These are phyloP conservation scores for Aselliscus stoliczkanus DNA, from an alignment of 2,797 vertebrate species.

Conservation along the genomic window DNA sequence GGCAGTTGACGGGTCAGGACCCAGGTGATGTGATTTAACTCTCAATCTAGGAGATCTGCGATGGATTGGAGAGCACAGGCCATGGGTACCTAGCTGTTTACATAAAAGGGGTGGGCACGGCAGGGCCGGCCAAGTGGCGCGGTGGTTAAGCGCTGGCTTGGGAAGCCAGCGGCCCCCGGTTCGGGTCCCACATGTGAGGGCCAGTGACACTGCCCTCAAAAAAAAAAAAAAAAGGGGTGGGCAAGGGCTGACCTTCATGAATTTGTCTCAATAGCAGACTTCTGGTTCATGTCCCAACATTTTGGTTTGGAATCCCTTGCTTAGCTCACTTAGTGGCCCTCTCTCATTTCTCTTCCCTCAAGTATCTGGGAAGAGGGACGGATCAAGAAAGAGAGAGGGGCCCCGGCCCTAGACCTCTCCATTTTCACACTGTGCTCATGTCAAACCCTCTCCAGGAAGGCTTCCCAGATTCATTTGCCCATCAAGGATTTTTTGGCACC, in stretches of 20 bases:
- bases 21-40: rapidly evolving
- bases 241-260: neutral
- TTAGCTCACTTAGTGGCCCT: neutral
- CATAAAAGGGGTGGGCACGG: neutral
- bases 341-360: neutral
- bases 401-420: neutral
- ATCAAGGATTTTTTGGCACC: neutral
- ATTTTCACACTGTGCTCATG: neutral
- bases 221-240: no score
- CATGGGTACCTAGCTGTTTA: neutral
- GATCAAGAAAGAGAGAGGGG: neutral
- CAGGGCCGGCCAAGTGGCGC: neutral
- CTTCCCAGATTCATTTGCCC: neutral
- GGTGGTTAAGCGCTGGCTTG: no score
- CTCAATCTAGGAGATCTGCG: neutral
- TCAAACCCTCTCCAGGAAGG: neutral
- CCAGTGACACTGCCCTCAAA: no score
- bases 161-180: no score
- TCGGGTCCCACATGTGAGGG: no score
- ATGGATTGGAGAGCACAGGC: neutral
- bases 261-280: neutral
- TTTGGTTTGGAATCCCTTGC: neutral
- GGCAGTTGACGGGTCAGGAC: neutral
- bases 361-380: neutral
- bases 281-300: neutral